A percentile compares a stretch with the other conserved stretches of the same genome.
Evolutionary conservation across 2,888 invertebrate species (phyloP).

Genomic region (Agriopis aurantiaria): DNA sequence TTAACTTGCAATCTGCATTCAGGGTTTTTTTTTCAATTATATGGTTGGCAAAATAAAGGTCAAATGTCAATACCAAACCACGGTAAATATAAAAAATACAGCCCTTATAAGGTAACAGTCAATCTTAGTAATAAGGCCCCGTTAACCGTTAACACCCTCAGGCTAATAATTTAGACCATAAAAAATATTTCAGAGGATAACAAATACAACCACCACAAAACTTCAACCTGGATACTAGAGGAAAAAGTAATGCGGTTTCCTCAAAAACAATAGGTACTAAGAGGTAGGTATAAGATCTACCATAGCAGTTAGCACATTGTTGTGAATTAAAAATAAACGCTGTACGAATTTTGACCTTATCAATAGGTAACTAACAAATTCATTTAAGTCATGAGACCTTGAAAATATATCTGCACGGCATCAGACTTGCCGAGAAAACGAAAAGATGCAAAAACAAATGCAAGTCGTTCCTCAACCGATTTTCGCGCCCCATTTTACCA

Average conservation of each 20-base stretch:
- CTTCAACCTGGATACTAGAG: background rate
- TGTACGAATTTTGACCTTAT: constrained; percentile 3
- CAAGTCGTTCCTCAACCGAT: background rate
- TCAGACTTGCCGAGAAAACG: background rate
- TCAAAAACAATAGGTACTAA: background rate
- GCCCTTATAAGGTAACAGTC: too few relatives aligned
- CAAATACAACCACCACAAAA: background rate
- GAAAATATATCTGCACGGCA: background rate
- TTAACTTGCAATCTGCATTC: constrained; percentile 3
- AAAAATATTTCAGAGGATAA: background rate
- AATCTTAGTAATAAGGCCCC: too few relatives aligned
- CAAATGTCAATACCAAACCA: too few relatives aligned
- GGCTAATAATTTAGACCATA: too few relatives aligned
- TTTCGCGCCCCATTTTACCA: background rate
- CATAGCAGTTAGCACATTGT: constrained; percentile 27
- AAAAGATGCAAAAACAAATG: constrained; percentile 4
- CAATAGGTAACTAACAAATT: constrained; percentile 1
- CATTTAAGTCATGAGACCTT: background rate
- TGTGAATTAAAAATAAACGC: constrained; percentile 35
- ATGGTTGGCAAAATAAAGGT: too few relatives aligned
- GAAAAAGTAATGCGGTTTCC: background rate
- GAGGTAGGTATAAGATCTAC: background rate
- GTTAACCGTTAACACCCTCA: too few relatives aligned
- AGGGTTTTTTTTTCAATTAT: background rate
- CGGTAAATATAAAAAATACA: too few relatives aligned